These are phyloP conservation scores for Silurus meridionalis DNA, from an alignment of 2,113 vertebrate genomes.

Conservation along the genomic window DNA sequence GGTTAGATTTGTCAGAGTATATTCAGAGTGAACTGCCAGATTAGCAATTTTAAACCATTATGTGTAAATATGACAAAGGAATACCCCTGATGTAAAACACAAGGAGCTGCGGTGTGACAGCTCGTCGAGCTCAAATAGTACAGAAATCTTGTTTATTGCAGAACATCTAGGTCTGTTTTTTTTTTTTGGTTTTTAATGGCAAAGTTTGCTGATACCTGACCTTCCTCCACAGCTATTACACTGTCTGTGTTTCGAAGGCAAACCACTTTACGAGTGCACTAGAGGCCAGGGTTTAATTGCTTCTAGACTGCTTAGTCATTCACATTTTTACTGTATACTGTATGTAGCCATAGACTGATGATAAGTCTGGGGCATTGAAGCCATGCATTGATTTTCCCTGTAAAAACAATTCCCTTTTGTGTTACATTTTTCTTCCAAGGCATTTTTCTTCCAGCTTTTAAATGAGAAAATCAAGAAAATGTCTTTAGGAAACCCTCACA, in stretches of 20 bases:
- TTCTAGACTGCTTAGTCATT: slow-evolving; percentile 45
- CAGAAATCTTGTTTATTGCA: background rate
- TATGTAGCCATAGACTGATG: slow-evolving; percentile 5
- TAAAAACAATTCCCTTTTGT: background rate
- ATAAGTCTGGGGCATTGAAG: slow-evolving; percentile 17
- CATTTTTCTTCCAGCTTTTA: background rate
- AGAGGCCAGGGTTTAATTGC: slow-evolving; percentile 34
- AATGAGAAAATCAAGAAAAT: background rate
- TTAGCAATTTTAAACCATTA: slow-evolving; percentile 32
- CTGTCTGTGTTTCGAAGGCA: background rate
- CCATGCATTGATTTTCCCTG: slow-evolving; percentile 6
- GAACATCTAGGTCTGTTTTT: background rate
- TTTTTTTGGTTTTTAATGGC: slow-evolving; percentile 14
- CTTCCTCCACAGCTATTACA: background rate
- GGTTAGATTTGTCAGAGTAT: slow-evolving; percentile 4
- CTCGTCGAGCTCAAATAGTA: background rate
- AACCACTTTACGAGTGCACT: slow-evolving; percentile 16
- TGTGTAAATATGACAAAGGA: slow-evolving; percentile 11
- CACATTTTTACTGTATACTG: slow-evolving; percentile 13
- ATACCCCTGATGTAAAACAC: slow-evolving; percentile 14
- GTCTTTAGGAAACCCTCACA: background rate
- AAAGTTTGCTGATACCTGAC: slow-evolving; percentile 18
- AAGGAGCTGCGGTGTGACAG: background rate
- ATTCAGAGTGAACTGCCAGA: slow-evolving; percentile 29
- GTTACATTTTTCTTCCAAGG: background rate